Base-by-base conservation (phyloP, 2,113 vertebrate genomes). In the Oreocharis arfaki region DNA sequence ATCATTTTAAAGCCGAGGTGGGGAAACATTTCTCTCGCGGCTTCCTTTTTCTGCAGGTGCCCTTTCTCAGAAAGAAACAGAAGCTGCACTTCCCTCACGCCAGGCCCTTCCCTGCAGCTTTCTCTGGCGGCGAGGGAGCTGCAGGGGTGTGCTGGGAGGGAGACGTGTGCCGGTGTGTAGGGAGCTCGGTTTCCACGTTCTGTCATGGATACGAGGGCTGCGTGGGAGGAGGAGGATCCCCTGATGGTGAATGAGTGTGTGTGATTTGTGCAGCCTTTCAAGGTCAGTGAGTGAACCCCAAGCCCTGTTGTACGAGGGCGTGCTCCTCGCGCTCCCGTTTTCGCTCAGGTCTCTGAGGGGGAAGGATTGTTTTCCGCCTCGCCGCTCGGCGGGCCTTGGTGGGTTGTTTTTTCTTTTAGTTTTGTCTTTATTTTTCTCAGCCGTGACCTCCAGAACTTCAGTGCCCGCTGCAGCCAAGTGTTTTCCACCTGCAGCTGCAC, bases 121-220 rank as follows among this genome's bases (percentile, higher is more conserved):
- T 7, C 46, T 50, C 21, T 57, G 75, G 65, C 69, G 22, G 10
- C 8, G 30, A 50, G 56, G 56, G 52, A 82, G 52, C 17, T 71
- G 20, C 30, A 26, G 6, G 61, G 70, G 13, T 22, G 35, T 15
- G 18, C 71, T 13, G 33, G 33, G 53, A 76, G 61, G 50, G n/a
- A 61, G 63, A 24, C 59, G 26, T 4, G 1, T 7, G 27, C 0
- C 11, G 69, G 30, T 56, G 80, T 35, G 68, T 4, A 27, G 76
- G 77, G 69, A 57, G 73, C 6, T 32, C 1, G 4, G 13, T n/a
- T 71, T 50, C 11, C 39, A 3, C 1, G 23, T 19, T 27, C 41
- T 71, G 4, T 14, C 3, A 0, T 44, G 57, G 46, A 4, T 44
- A 5, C 6, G 3, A 35, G 47, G 24, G 10, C 23, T 23, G 69